These are phyloP conservation scores for Syngnathus acus DNA, from an alignment of 2,797 vertebrate species.

Conservation along the genomic window DNA sequence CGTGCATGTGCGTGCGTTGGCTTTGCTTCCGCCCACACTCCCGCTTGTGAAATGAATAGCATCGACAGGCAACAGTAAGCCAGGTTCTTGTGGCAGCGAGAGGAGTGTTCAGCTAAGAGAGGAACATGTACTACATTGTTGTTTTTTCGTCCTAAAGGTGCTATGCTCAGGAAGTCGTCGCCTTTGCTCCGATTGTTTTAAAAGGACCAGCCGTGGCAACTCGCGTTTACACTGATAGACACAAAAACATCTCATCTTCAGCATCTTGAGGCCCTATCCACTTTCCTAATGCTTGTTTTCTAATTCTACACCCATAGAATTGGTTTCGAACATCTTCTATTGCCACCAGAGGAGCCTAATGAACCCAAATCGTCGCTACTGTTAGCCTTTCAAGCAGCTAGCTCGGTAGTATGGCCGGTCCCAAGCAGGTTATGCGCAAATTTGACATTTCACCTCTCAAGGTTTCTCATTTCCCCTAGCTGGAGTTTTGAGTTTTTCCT, in stretches of 20 bases:
- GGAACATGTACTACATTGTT: neutral
- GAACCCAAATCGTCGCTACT: constrained; percentile 20
- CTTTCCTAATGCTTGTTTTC: constrained; percentile 38
- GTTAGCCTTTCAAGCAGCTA: too few species aligned
- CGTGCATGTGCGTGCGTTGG: too few species aligned
- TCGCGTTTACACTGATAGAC: neutral
- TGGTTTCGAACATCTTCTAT: too few species aligned
- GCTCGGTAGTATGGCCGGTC: too few species aligned
- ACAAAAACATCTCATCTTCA: constrained; percentile 20
- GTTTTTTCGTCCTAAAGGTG: constrained; percentile 16
- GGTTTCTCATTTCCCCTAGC: too few species aligned
- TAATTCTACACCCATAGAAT: constrained; percentile 25
- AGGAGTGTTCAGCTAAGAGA: neutral
- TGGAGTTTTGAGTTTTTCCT: too few species aligned
- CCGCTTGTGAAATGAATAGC: constrained; percentile 42
- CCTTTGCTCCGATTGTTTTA: neutral
- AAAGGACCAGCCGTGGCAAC: neutral
- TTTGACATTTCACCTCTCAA: too few species aligned
- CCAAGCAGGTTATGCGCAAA: too few species aligned
- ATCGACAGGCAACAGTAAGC: constrained; percentile 45
- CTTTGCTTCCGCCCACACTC: constrained; percentile 41
- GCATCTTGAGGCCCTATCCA: constrained; percentile 20
- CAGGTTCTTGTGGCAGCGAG: constrained; percentile 21
- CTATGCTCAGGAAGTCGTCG: neutral
- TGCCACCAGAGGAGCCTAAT: too few species aligned